Base-by-base conservation (phyloP, 2,888 invertebrate species). In the Iselma pallidipennis region DNA sequence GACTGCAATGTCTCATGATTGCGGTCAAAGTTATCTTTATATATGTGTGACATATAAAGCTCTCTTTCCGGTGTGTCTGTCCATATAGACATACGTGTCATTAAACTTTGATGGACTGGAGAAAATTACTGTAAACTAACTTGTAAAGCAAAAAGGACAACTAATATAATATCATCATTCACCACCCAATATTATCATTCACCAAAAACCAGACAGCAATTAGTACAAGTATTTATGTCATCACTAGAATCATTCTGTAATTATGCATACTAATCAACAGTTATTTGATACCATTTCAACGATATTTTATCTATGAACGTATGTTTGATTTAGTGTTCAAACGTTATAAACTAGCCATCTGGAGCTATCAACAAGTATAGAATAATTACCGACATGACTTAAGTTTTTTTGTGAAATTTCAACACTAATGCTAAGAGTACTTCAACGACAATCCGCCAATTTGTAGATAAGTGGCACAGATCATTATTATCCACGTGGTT, bases 71-170 rank as follows among this genome's bases (percentile, higher is more conserved):
- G 61, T 42, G 57, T 54, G 7, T 28, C 19, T 57, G 56, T 59
- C 57, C 53, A 57, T n/a, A n/a, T n/a, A n/a, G n/a, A n/a, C n/a
- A 33, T 55, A 64, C 59, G 33, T 57, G 55, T 57, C 55, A 55
- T 63, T 63, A 59, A 59, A 62, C 19, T 55, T 62, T 59, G 55
- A 61, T 58, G 57, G 50, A 62, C 61, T 57, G 56, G 60, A 51
- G 57, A 61, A 66, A 26, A n/a, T n/a, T n/a, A n/a, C n/a, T n/a
- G n/a, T n/a, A n/a, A n/a, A n/a, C n/a, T n/a, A n/a, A n/a, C n/a
- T n/a, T 61, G 65, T 59, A 59, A 63, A 56, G 63, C 62, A 68
- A 70, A 70, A 67, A 70, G 65, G 61, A 61, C 66, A 59, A 68
- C 62, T 63, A 61, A 61, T n/a, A n/a, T 57, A 63, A 54, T 42